phyloP scores from a whole-genome alignment of 2,888 invertebrate species.

The Malachius bipustulatus region DNA sequence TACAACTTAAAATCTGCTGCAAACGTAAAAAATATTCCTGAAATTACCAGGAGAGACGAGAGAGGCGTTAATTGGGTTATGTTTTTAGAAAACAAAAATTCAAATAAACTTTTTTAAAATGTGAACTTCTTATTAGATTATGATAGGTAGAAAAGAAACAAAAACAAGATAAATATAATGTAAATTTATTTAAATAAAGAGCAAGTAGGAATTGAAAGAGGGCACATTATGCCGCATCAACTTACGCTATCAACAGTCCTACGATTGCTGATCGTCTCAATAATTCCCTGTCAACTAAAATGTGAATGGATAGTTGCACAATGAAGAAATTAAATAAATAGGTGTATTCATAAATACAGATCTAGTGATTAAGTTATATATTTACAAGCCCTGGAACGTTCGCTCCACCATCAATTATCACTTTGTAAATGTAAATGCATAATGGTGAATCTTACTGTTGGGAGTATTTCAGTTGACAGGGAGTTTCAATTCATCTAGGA shows the following conservation, averaged over 20 bases:
- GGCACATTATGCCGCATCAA: constrained; percentile 10
- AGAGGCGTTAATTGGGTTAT: too few species aligned
- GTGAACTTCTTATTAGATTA: too few species aligned
- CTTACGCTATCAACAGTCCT: constrained; percentile 11
- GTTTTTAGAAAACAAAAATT: too few species aligned
- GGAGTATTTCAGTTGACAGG: too few species aligned
- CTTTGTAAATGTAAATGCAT: too few species aligned
- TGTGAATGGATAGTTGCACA: constrained; percentile 13
- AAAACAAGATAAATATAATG: constrained; percentile 4
- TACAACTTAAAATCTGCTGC: too few species aligned
- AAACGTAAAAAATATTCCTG: too few species aligned
- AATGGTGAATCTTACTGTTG: too few species aligned
- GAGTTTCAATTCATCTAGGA: too few species aligned
- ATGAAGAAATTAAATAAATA: constrained; percentile 12
- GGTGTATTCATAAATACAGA: constrained; percentile 10
- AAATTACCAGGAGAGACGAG: too few species aligned
- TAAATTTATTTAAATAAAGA: constrained; percentile 16
- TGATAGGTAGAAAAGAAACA: background rate
- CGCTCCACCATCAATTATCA: too few species aligned
- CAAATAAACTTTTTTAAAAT: too few species aligned
- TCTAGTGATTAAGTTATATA: constrained; percentile 11
- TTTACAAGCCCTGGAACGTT: constrained; percentile 10
- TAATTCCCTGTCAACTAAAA: constrained; percentile 15
- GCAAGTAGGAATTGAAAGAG: constrained; percentile 14
- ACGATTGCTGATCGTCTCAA: constrained; percentile 12